These are phyloP conservation scores for Mormoops blainvillei DNA, from an alignment of 2,113 vertebrate species.

Conservation along the genomic window DNA sequence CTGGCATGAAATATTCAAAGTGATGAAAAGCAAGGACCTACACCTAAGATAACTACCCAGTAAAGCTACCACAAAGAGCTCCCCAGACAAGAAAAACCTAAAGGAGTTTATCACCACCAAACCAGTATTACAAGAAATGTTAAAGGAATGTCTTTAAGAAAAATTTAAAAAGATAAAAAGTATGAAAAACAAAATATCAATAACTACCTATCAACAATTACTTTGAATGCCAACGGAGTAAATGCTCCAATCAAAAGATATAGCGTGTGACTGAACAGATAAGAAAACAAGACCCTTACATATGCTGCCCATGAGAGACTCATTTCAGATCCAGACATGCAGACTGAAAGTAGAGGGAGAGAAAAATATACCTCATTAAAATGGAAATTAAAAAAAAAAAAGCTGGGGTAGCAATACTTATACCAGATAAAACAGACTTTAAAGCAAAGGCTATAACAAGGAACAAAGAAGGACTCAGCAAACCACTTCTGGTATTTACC, in stretches of 20 bases:
- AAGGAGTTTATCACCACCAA: not conserved
- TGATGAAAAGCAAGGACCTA: too few relatives aligned
- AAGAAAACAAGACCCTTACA: not conserved
- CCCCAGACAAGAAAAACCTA: too few relatives aligned
- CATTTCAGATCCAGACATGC: not conserved
- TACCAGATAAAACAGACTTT: not conserved
- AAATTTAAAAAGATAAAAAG: not conserved
- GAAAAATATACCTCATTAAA: not conserved
- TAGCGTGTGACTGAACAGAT: not conserved
- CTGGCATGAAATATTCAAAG: too few relatives aligned
- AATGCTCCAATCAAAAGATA: not conserved
- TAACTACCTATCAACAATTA: not conserved
- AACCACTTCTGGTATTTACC: not conserved
- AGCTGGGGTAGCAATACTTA: not conserved
- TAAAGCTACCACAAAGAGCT: too few relatives aligned
- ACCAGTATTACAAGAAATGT: not conserved
- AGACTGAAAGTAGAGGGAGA: not conserved
- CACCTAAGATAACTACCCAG: too few relatives aligned
- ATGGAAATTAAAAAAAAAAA: not conserved
- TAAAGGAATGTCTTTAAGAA: not conserved
- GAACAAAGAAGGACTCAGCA: not conserved
- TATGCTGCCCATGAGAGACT: not conserved
- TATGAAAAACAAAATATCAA: not conserved
- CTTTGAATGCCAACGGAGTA: not conserved
- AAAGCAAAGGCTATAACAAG: not conserved